phyloP scores from a whole-genome alignment of 2,797 vertebrate genomes.

The Macropodus opercularis region DNA sequence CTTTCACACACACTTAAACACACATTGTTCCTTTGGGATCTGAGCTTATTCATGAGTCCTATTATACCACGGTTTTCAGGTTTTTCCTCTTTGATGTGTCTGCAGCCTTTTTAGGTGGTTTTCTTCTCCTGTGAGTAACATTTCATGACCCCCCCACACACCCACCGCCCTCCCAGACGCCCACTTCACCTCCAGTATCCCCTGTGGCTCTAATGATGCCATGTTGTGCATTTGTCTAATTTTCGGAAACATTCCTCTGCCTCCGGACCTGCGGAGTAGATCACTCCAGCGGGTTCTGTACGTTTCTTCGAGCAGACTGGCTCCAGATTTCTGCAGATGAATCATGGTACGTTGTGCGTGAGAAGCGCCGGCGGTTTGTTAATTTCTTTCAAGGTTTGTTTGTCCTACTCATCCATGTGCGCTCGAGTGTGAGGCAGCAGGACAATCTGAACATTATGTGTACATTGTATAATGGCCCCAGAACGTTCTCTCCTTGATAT shows the following conservation, averaged over 20 bases:
- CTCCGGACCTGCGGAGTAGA: slow-evolving; percentile 46
- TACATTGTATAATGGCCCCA: slow-evolving; percentile 37
- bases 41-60: slow-evolving; percentile 73
- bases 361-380: slow-evolving; percentile 71
- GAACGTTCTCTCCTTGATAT: slow-evolving; percentile 29
- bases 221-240: slow-evolving; percentile 59
- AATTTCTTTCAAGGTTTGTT: slow-evolving; percentile 67
- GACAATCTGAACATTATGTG: slow-evolving; percentile 60
- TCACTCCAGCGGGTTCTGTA: slow-evolving; percentile 50
- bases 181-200: slow-evolving; percentile 56
- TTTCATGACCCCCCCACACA: slow-evolving; percentile 45
- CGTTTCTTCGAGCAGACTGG: slow-evolving; percentile 66
- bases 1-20: slow-evolving; percentile 52
- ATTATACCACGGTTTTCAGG: slow-evolving; percentile 71
- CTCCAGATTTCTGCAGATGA: slow-evolving; percentile 72
- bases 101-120: slow-evolving; percentile 70
- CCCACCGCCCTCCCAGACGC: slow-evolving; percentile 10
- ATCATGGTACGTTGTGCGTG: slow-evolving; percentile 75
- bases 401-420: slow-evolving; percentile 75
- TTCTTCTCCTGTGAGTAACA: slow-evolving; percentile 59
- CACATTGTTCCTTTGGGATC: slow-evolving; percentile 65
- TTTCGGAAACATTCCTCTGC: slow-evolving; percentile 42
- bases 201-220: slow-evolving; percentile 58
- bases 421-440: slow-evolving; percentile 55
- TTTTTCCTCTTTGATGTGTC: slow-evolving; percentile 77